Percentiles rank a stretch among this genome's conserved stretches.
Conservation (phyloP, 2,888 invertebrate genomes). For the Pseudococcus viburni region DNA sequence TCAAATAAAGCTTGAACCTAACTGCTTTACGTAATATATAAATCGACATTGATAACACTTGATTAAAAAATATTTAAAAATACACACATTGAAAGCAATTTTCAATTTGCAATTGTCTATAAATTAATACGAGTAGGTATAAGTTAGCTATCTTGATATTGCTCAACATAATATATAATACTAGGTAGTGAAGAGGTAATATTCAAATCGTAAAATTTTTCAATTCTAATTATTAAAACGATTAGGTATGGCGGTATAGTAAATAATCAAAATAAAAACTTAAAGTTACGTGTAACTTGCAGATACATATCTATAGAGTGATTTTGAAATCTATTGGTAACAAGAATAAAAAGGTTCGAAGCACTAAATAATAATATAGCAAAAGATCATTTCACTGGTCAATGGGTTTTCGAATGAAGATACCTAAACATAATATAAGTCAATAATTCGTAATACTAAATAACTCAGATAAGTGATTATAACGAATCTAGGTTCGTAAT, state of each 20-base stretch:
- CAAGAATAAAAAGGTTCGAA: neutral
- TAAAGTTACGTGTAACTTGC: neutral
- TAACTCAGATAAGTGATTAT: neutral
- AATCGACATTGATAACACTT: neutral
- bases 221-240: neutral
- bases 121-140: neutral
- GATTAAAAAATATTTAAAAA: slow-evolving; percentile 8
- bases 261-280: neutral
- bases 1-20: too few relatives aligned
- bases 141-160: neutral
- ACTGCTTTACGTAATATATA: neutral
- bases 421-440: neutral
- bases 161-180: neutral
- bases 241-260: neutral
- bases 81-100: neutral
- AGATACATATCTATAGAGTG: neutral
- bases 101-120: slow-evolving; percentile 9
- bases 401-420: neutral
- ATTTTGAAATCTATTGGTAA: slow-evolving; percentile 10
- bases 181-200: neutral
- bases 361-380: neutral
- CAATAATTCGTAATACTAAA: neutral
- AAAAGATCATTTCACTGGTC: neutral
- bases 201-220: neutral
- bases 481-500: neutral